Evolutionary conservation across 2,888 invertebrate genomes (phyloP).

Genomic region (Drosophila seclusa): DNA sequence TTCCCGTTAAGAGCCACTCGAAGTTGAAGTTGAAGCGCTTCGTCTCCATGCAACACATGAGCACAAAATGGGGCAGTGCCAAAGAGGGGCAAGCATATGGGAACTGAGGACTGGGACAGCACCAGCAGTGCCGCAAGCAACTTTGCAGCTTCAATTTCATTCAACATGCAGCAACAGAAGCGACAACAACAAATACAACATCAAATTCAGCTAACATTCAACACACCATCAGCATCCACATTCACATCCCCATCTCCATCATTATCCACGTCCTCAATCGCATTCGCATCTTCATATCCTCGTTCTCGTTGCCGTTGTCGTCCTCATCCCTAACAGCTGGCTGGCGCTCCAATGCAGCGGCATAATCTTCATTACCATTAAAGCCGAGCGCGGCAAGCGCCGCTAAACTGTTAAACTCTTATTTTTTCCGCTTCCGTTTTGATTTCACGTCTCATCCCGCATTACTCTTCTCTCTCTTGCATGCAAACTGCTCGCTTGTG

Average conservation of each 20-base stretch:
- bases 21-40: conserved; percentile 46
- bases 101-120: conserved; percentile 6
- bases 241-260: conserved; percentile 25
- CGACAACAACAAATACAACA: conserved; percentile 35
- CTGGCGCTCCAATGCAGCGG: conserved; percentile 40
- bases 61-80: conserved; percentile 5
- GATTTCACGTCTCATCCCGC: conserved; percentile 6
- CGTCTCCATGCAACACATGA: conserved; percentile 25
- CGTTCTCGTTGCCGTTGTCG: conserved; percentile 12
- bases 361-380: conserved; percentile 79
- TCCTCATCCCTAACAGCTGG: conserved; percentile 11
- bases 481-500: conserved; percentile 54
- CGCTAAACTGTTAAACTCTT: conserved; percentile 68
- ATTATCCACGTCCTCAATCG: conserved; percentile 20
- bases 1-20: conserved; percentile 77
- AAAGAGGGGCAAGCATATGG: conserved; percentile 9
- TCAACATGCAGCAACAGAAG: conserved; percentile 35
- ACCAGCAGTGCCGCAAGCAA: conserved; percentile 48
- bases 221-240: not conserved
- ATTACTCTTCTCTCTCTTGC: conserved; percentile 9
- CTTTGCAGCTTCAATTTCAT: conserved; percentile 67
- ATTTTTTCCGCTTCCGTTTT: conserved; percentile 66
- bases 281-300: conserved; percentile 10
- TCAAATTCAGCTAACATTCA: conserved; percentile 22
- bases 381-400: conserved; percentile 63